Evolutionary conservation across 2,113 vertebrate genomes (phyloP).

Genomic region (Scytalopus superciliaris): DNA sequence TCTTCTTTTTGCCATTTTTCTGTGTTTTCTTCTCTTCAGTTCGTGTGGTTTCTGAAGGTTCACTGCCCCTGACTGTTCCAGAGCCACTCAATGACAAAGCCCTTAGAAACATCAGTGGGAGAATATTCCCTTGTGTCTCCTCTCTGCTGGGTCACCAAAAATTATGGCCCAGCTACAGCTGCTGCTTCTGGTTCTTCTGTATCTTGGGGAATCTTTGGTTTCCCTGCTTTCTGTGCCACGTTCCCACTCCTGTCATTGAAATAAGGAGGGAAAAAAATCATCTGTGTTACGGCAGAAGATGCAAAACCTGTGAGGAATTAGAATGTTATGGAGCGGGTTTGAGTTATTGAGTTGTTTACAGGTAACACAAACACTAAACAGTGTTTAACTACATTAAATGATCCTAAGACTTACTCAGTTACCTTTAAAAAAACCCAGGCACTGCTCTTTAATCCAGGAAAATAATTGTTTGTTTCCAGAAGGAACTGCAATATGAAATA

Average conservation of each 20-base stretch:
- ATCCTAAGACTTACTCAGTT: neutral
- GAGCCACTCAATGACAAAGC: slow-evolving; percentile 32
- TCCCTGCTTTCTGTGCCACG: neutral
- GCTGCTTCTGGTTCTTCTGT: neutral
- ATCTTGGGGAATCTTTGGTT: neutral
- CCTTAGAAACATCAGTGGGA: neutral
- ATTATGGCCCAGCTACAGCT: slow-evolving; percentile 1
- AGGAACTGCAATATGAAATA: neutral
- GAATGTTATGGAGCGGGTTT: neutral
- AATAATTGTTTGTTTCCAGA: neutral
- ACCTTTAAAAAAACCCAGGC: too few relatives aligned
- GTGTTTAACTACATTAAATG: neutral
- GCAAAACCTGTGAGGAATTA: slow-evolving; percentile 7
- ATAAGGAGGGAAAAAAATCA: neutral
- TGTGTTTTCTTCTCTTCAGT: neutral
- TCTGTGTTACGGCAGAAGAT: neutral
- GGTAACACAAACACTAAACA: neutral
- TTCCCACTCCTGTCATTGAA: neutral
- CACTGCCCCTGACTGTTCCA: neutral
- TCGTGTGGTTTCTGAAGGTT: neutral
- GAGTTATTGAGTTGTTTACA: neutral
- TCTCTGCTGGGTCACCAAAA: neutral
- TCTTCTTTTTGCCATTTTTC: neutral
- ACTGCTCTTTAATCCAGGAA: neutral
- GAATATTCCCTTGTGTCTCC: neutral